phyloP scores from a whole-genome alignment of 2,797 vertebrate genomes.

The Rhodeus uyekii region DNA sequence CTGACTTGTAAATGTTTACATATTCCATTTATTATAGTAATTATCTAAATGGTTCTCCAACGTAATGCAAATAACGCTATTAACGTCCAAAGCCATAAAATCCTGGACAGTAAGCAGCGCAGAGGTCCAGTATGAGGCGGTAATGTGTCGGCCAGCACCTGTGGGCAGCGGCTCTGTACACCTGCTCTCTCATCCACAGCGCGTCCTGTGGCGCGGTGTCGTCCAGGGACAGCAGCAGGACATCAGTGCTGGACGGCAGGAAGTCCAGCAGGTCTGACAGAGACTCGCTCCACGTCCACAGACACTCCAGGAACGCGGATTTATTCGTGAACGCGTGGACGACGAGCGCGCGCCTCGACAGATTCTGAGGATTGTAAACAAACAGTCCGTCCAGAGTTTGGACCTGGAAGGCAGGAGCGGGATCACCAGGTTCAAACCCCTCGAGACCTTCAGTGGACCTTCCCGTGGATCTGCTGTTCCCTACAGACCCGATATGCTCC shows the following conservation, averaged over 20 bases:
- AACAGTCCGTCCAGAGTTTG: slow-evolving; percentile 74
- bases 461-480: background rate
- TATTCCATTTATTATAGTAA: background rate
- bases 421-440: slow-evolving; percentile 71
- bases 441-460: slow-evolving; percentile 16
- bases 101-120: background rate
- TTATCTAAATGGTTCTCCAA: background rate
- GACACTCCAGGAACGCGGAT: slow-evolving; percentile 77
- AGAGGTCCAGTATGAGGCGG: background rate
- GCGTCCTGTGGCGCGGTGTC: slow-evolving; percentile 71
- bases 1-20: background rate
- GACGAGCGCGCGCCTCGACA: slow-evolving; percentile 58
- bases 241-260: slow-evolving; percentile 65
- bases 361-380: slow-evolving; percentile 59
- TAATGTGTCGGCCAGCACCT: slow-evolving; percentile 61
- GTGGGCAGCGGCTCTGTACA: slow-evolving; percentile 60
- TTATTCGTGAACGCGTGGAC: slow-evolving; percentile 81
- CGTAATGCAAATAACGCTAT: background rate
- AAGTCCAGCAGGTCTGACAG: slow-evolving; percentile 67
- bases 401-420: slow-evolving; percentile 66
- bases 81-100: background rate
- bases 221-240: slow-evolving; percentile 78
- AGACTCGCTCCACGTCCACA: slow-evolving; percentile 75
- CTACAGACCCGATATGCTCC: background rate
- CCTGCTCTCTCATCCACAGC: slow-evolving; percentile 78